Evolutionary conservation across 2,888 invertebrate species (phyloP).

Genomic region (Galeruca laticollis): DNA sequence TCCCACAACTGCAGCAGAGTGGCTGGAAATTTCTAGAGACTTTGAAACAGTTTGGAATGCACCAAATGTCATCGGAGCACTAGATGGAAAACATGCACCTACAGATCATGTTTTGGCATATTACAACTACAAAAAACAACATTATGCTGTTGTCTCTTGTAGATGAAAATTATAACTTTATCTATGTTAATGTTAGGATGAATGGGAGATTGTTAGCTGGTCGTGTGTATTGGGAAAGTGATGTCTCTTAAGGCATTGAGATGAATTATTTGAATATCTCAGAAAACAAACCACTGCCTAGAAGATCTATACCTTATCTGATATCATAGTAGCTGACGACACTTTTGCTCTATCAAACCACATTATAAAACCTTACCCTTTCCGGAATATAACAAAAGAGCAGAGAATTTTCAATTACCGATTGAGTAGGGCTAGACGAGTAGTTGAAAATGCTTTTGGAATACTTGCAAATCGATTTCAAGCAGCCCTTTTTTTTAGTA

Average conservation of each 20-base stretch:
- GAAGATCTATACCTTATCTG: conserved; percentile 50
- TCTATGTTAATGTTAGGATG: conserved; percentile 51
- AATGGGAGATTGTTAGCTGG: conserved; percentile 55
- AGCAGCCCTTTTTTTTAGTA: no score
- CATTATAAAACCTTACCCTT: conserved; percentile 54
- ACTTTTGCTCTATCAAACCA: conserved; percentile 52
- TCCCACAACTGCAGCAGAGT: conserved; percentile 40
- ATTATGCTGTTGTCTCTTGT: conserved; percentile 54
- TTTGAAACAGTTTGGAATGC: no score
- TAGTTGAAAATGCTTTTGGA: no score
- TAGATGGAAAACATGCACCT: conserved; percentile 49
- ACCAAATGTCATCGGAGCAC: no score
- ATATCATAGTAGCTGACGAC: conserved; percentile 54
- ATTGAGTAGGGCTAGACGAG: no score
- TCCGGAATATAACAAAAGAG: no score
- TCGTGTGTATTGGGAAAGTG: conserved; percentile 49
- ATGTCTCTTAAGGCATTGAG: conserved; percentile 44
- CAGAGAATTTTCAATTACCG: no score
- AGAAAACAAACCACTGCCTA: no score
- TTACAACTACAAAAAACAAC: conserved; percentile 24
- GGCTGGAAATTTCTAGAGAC: conserved; percentile 42
- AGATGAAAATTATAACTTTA: conserved; percentile 52
- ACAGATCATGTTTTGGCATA: conserved; percentile 48
- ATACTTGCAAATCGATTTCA: no score
- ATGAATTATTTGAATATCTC: conserved; percentile 46